Percentiles rank a stretch among this genome's conserved stretches.
Evolutionary conservation across 2,113 vertebrate species (phyloP).

Genomic region (Crotalus tigris): DNA sequence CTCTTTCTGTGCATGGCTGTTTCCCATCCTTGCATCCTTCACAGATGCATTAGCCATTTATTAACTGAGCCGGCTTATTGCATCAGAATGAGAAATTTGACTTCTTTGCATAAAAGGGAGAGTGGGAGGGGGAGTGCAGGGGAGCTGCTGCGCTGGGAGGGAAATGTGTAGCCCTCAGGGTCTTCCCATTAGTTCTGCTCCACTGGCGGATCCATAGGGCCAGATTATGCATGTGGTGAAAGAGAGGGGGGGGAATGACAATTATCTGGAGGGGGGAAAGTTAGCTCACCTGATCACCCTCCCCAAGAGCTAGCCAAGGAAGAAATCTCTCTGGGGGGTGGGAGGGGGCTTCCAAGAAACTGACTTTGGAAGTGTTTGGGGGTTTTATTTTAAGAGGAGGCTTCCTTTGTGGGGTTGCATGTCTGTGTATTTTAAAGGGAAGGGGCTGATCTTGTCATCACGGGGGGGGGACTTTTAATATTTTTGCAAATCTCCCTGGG

Average conservation of each 20-base stretch:
- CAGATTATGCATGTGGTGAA: background rate
- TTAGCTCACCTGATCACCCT: no score
- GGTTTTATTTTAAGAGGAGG: background rate
- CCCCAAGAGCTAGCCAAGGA: background rate
- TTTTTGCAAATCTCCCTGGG: background rate
- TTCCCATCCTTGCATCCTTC: constrained; percentile 3
- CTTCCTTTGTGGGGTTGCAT: background rate
- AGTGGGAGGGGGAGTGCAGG: background rate
- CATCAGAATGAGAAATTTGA: constrained; percentile 48
- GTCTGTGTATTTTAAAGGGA: accelerated
- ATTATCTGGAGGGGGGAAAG: no score
- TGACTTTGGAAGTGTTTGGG: background rate
- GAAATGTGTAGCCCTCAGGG: background rate
- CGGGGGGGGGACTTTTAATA: background rate
- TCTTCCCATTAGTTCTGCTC: background rate
- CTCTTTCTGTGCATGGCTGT: background rate
- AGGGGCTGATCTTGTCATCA: accelerated
- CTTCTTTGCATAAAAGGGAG: constrained; percentile 41
- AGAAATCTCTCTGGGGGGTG: background rate
- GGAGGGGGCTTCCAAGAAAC: background rate
- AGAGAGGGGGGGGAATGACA: background rate
- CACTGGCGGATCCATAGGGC: background rate
- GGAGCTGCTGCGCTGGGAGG: background rate
- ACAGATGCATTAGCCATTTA: constrained; percentile 49
- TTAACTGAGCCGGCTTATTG: constrained; percentile 46